A percentile compares a stretch with the other conserved stretches of the same genome.
Evolutionary conservation across 1,140 invertebrate species (phyloP).

Genomic region (Diabrotica undecimpunctata): DNA sequence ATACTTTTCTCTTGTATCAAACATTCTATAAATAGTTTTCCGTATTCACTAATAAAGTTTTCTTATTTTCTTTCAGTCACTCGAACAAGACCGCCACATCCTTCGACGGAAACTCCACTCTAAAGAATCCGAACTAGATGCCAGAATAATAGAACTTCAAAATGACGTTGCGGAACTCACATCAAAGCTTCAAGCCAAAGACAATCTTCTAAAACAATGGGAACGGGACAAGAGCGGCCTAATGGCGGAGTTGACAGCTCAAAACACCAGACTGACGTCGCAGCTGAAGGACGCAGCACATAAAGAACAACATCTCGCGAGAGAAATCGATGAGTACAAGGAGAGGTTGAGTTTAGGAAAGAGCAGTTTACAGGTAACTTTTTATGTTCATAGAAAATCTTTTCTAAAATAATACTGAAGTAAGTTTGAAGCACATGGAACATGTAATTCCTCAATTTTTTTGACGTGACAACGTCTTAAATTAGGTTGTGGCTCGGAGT

Average conservation of each 20-base stretch:
- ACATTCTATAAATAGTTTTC: too few species aligned
- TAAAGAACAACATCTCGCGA: constrained; percentile 74
- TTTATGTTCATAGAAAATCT: background rate
- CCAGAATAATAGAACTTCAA: constrained; percentile 81
- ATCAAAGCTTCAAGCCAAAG: constrained; percentile 61
- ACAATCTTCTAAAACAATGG: constrained; percentile 61
- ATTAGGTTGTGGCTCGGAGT: too few species aligned
- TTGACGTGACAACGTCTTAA: too few species aligned
- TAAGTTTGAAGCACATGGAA: background rate
- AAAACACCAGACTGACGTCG: constrained; percentile 82
- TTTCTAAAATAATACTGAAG: background rate
- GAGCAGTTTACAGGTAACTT: constrained; percentile 45
- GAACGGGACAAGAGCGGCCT: constrained; percentile 71
- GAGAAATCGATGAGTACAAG: constrained; percentile 74
- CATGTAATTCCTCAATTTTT: background rate
- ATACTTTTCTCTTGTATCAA: too few species aligned
- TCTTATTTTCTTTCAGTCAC: constrained; percentile 61
- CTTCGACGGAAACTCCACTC: constrained; percentile 79
- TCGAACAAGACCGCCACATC: constrained; percentile 91
- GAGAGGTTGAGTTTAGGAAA: constrained; percentile 81
- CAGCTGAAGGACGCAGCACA: constrained; percentile 68
- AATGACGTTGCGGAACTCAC: constrained; percentile 77
- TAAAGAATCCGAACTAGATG: constrained; percentile 84
- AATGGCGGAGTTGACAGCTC: constrained; percentile 75
- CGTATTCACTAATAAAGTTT: too few species aligned